Base-by-base conservation (phyloP, 2,888 invertebrate species). In the Dynastes hyllus region DNA sequence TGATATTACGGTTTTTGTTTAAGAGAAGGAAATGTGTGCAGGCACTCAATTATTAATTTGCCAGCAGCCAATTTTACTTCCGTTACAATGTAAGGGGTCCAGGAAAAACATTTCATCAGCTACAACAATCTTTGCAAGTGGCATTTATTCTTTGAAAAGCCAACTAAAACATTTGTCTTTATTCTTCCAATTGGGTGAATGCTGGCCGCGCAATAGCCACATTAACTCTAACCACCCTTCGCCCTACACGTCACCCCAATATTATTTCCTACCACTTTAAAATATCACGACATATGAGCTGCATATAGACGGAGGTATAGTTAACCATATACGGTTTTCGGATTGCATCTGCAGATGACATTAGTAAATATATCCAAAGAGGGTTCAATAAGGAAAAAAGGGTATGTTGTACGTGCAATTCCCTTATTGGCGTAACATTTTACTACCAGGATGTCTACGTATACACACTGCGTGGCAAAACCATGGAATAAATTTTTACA, bases 131-230 rank as follows among this genome's bases (percentile, higher is more conserved):
- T 87, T 87, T 89, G 88, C 87, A 85, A 87, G 85, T 89, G 88
- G 88, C 89, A 88, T 89, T 89, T 88, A 89, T 89, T 87, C 87
- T 87, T 87, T 85, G 84, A 84, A 86, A 85, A 85, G 81, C 87
- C 87, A 87, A 86, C 87, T 86, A 88, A 73, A 88, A 89, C 89
- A 90, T 90, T 89, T 90, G 89, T 90, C 89, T 90, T 90, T 89
- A 90, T 89, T 89, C 88, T 90, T 89, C 88, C 89, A 88, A 88
- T 89, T 89, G 89, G 88, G 83, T 88, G 88, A 82, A 50, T 53
- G 51, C 58, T 53, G 66, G 75, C 73, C 70, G 66, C 40, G 75
- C 75, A 63, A 61, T 66, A 63, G 67, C 55, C 75, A 50, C 71
- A 71, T 78, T 63, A 76, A 37, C 65, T 50, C 67, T 37, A 76